Evolutionary conservation across 2,888 invertebrate genomes (phyloP), one percentile per base, ranked within the genome.

Genomic region (Polyploca ridens): DNA sequence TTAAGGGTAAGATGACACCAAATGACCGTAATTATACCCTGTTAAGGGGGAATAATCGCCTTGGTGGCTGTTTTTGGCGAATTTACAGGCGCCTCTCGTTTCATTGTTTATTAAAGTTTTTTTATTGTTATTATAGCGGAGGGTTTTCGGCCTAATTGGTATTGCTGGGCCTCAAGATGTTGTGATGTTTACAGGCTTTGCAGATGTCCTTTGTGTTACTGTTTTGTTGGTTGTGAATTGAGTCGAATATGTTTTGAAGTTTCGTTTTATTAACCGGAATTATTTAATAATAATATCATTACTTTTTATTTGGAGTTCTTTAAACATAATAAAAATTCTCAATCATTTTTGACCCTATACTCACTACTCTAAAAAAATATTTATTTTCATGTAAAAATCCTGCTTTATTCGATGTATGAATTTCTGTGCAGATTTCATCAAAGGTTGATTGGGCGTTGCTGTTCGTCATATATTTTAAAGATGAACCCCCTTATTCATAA

Each of bases 1-100:
- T 92, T 92, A 92, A 87, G 86, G 87, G 90, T 85, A 90, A 91
- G 91, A 91, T 89, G 91, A 93, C 90, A 91, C 91, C 85, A 77
- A 93, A 92, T 89, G 89, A 87, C 90, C 86, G 89, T 90, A 90
- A 92, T 92, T 93, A 91, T 85, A 82, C 76, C 88, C 89, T 87
- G 84, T 89, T 90, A 88, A 86, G 84, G 87, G 85, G 85, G 83
- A 82, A 81, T 88, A 86, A 89, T 87, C 83, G 85, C 69, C 75
- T 69, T 72, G 75, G 71, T 70, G 81, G 83, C 79, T 84, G 87
- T 86, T 88, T 87, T 88, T 80, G 86, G 80, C 83, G 82, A 89
- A 90, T 91, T 89, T 88, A 88, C 85, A 88, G 78, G 78, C 85
- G 75, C 79, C 78, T 81, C 81, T 77, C 79, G 83, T 86, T 85